Base-by-base conservation (phyloP, 2,888 invertebrate species). In the Craniophora ligustri region DNA sequence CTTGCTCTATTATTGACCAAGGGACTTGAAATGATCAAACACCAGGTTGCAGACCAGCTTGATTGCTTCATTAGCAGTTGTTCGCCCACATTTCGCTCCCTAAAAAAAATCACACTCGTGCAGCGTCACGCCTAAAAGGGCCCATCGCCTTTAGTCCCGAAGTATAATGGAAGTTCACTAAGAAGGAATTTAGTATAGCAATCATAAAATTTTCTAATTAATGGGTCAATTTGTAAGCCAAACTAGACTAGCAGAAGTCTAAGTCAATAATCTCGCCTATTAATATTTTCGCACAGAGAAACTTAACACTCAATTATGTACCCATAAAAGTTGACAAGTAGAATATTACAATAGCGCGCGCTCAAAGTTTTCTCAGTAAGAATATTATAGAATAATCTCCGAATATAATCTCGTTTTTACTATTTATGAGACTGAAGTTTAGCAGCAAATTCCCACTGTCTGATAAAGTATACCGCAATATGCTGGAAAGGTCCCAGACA, bases 401-500 rank as follows among this genome's bases (percentile, higher is more conserved):
- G 7, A 36, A 35, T 35, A 28, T 40, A 44, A 63, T 63, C 15
- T 36, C 42, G 34, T 36, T 42, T 6, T 31, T 38, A 31, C 50
- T 45, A 58, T 58, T 64, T 50, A 58, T 51, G 40, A 57, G 58
- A 57, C 45, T 64, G 41, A 46, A 58, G 36, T 58, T 50, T 38
- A 61, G 19, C 14, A 32, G 47, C 26, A 44, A 23, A 57, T 44
- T 23, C 41, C 41, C 39, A 18, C 67, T 50, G 30, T 26, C 50
- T 67, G 62, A 62, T 57, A 57, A 57, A 62, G 50, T 63, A 42
- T 45, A 60, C 61, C 66, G 55, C 66, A 64, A 64, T 60, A 64
- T 41, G 60, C 61, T 65, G 55, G 48, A 66, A 54, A 60, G 60
- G 47, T 30, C 66, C 63, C 66, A 64, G 60, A 54, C 48, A 60